Evolutionary conservation across 2,888 invertebrate genomes (phyloP).

Genomic region (Agrenia bidenticulata): DNA sequence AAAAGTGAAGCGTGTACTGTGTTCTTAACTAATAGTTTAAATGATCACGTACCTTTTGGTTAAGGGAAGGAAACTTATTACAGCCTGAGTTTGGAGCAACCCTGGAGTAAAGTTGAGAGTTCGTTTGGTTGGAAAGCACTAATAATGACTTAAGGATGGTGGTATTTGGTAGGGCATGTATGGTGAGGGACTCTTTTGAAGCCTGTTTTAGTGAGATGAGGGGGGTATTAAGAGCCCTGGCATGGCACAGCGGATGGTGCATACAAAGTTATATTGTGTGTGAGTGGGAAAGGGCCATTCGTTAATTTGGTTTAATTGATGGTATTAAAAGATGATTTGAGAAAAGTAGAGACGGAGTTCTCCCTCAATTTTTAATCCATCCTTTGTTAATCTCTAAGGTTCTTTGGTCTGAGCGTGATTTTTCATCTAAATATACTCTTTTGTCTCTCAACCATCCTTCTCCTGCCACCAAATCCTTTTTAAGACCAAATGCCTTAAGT

Average conservation of each 20-base stretch:
- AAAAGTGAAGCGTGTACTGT: no score
- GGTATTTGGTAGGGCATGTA: no score
- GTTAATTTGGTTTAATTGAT: slow-evolving; percentile 53
- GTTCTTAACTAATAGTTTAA: no score
- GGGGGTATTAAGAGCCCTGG: slow-evolving; percentile 20
- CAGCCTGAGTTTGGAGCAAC: no score
- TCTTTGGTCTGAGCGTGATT: slow-evolving; percentile 51
- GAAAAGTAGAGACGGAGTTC: slow-evolving; percentile 32
- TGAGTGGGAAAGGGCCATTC: slow-evolving; percentile 38
- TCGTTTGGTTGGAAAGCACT: no score
- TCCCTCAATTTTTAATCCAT: slow-evolving; percentile 52
- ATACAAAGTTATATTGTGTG: slow-evolving; percentile 23
- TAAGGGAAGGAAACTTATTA: no score
- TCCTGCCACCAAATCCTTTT: slow-evolving; percentile 40
- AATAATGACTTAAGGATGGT: no score
- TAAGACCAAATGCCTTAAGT: slow-evolving; percentile 39
- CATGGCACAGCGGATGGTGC: slow-evolving; percentile 20
- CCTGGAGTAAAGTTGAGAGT: no score
- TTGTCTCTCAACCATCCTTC: slow-evolving; percentile 29
- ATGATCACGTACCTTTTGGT: no score
- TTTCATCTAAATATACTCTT: slow-evolving; percentile 53
- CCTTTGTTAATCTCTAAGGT: slow-evolving; percentile 51
- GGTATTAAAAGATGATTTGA: slow-evolving; percentile 53
- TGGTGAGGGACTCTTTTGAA: no score
- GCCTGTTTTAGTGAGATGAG: no score